Evolutionary conservation across 2,888 invertebrate species (phyloP), one percentile per base, ranked within the genome.

Genomic region (Salticus scenicus): DNA sequence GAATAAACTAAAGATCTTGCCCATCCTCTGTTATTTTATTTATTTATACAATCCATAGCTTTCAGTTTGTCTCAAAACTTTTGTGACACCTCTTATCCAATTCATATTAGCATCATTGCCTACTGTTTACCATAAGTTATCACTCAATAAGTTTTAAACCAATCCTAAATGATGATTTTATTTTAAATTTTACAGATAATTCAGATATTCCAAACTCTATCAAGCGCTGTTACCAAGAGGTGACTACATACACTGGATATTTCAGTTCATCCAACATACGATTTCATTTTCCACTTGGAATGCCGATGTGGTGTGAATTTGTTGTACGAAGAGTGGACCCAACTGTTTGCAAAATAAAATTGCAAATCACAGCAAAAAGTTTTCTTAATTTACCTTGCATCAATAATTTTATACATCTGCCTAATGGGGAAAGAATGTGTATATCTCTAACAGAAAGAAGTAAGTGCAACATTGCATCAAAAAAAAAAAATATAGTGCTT

Each of bases 341-440:
- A 0, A 67, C 72, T 0, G 83, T 83, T 2, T 83, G 83, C 33
- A 67, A 1, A 10, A 71, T 77, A 1, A 20, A 47, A 27, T 30
- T 83, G 30, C 83, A 83, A 64, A 63, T 83, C 20, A 33, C 83
- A 10, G 33, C 83, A 0, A 41, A 20, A 14, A 72, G 20, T 5
- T 77, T 71, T 28, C 30, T 77, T 0, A 30, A 47, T 7, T 57
- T 83, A 10, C 83, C 83, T 4, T 83, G 83, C 51, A 57, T 66
- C 17, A 41, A 77, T 30, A 83, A 83, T n/a, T 83, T 67, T 41
- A 67, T 83, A 0, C 47, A 76, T 24, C 47, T 83, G 17, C 83
- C 83, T 0, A 66, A 77, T 17, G 83, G 83, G n/a, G 12, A 57
- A 10, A 72, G 41, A n/a, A 83, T 83, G 72, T 83, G 83, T 47